Base-by-base conservation (phyloP, 2,797 vertebrate genomes). In the Tarsius wallacei region DNA sequence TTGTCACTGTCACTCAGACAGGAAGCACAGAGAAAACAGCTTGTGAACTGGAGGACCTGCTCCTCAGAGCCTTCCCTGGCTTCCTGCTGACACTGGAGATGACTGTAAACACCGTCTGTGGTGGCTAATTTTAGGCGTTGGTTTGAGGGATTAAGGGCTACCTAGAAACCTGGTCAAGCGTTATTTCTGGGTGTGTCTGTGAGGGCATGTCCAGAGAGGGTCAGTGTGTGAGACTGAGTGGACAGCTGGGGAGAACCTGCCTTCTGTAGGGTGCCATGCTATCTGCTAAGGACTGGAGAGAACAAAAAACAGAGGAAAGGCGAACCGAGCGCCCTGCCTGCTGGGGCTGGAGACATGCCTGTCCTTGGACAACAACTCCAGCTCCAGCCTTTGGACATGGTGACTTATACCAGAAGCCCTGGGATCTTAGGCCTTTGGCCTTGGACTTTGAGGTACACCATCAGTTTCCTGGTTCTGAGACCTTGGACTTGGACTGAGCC, bases 1-100 rank as follows among this genome's bases (percentile, higher is more conserved):
- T 53, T 55, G 21, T 26, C 17, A 16, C 6, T 15, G 80, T 94
- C 63, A 90, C 26, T 96, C 28, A 61, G 82, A 73, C 73, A 57
- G 22, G 74, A 47, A 93, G 36, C 73, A 49, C 16, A 11, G 83
- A 70, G 64, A 61, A 78, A 93, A 80, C 31, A 78, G 63, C 9
- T 16, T n/a, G 16, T 21, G 14, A 16, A 70, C 13, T 64, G 31
- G 36, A 86, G 31, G 24, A 73, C 61, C 82, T 42, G 81, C 42
- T 82, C 94, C 68, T 51, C 77, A 55, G 55, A 88, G 26, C 22
- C 19, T 87, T 51, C 59, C 57, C 13, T 70, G 33, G 66, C 36
- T 66, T 84, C 53, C 53, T 81, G 21, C 31, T 70, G 53, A 71
- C 88, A 93, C 2, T 36, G 36, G 55, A 88, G 36, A 53, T 74